phyloP scores from a whole-genome alignment of 2,113 vertebrate genomes.

The Fulica atra region DNA sequence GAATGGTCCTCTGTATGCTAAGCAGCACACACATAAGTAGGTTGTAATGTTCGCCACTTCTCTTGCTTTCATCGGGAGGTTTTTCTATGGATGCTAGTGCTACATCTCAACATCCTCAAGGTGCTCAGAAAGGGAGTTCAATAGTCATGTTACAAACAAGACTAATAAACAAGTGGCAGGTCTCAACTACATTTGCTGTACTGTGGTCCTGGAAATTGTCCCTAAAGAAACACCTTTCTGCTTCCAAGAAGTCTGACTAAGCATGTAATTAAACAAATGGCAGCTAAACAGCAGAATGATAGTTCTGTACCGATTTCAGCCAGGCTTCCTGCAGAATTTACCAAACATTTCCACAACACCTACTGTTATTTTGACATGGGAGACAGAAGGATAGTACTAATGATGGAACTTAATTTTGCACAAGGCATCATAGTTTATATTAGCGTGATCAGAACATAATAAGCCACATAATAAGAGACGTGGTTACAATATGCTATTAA shows the following conservation, averaged over 20 bases:
- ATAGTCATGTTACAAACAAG: not conserved
- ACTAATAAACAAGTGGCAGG: not conserved
- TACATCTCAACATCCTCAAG: not conserved
- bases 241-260: not conserved
- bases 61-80: not conserved
- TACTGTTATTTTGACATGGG: not conserved
- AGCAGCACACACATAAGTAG: accelerated
- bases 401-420: not conserved
- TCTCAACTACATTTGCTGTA: not conserved
- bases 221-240: not conserved
- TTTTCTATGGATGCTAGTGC: not conserved
- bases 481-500: not conserved
- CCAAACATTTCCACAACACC: not conserved
- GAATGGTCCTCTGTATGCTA: not conserved
- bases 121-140: not conserved
- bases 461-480: not conserved
- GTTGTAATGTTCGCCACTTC: not conserved
- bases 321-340: not conserved
- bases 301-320: not conserved
- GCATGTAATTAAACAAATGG: not conserved
- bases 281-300: not conserved
- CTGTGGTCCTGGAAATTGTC: not conserved
- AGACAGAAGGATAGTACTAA: not conserved
- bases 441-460: not conserved
- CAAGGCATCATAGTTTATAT: not conserved